Evolutionary conservation across 2,888 invertebrate genomes (phyloP).

Genomic region (Frankliniella intonsa): DNA sequence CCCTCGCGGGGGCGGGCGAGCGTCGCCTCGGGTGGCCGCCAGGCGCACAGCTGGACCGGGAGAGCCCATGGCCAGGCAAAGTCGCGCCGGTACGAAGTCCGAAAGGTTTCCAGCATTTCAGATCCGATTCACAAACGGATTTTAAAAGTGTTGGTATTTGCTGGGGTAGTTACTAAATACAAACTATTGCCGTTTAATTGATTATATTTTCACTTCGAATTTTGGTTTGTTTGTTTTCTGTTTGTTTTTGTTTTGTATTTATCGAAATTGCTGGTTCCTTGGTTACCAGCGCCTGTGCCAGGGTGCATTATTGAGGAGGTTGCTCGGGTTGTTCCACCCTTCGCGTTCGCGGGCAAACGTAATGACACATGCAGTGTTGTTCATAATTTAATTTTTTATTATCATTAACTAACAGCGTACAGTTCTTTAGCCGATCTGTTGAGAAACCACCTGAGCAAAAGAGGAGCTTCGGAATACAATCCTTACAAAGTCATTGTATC

Average conservation of each 20-base stretch:
- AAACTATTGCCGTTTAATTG: not conserved
- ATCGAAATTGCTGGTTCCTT: not conserved
- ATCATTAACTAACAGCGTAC: not conserved
- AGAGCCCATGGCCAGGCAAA: not conserved
- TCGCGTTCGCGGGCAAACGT: no score
- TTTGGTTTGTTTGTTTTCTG: not conserved
- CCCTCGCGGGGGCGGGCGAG: not conserved
- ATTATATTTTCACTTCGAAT: not conserved
- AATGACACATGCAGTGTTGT: no score
- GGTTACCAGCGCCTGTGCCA: no score
- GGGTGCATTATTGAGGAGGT: no score
- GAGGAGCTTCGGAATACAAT: not conserved
- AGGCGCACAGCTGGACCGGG: not conserved
- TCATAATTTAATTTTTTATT: no score
- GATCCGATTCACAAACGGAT: no score
- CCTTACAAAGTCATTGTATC: not conserved
- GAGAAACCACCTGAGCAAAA: slow-evolving; percentile 13
- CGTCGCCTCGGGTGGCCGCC: not conserved
- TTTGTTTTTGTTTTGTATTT: not conserved
- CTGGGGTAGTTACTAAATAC: no score
- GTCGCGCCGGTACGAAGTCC: slow-evolving; percentile 1
- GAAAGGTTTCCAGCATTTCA: not conserved
- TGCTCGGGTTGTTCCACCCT: no score
- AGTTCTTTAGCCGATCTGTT: not conserved
- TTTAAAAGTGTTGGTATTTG: no score